Evolutionary conservation across 2,113 vertebrate species (phyloP).

Genomic region (Nanger granti): DNA sequence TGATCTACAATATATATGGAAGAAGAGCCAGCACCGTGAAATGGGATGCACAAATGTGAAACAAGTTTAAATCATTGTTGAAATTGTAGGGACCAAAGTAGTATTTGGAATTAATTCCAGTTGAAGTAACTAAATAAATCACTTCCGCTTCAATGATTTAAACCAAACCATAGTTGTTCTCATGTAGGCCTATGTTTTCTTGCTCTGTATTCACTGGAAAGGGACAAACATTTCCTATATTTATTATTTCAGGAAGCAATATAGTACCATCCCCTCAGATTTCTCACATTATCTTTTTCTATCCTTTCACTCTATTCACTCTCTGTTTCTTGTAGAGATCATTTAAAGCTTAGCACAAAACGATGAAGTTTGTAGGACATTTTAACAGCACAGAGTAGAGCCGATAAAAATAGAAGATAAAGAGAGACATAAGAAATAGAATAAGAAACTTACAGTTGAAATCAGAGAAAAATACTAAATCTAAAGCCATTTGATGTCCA

Average conservation of each 20-base stretch:
- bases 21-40: neutral
- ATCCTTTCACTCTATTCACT: neutral
- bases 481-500: neutral
- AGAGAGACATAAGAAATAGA: neutral
- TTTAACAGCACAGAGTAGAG: neutral
- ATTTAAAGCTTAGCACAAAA: neutral
- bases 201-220: neutral
- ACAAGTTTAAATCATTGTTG: slow-evolving; percentile 28
- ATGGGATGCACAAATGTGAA: slow-evolving; percentile 35
- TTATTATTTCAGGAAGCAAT: slow-evolving; percentile 5
- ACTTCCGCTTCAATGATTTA: slow-evolving; percentile 9
- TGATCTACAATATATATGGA: slow-evolving; percentile 11
- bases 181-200: neutral
- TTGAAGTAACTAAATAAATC: slow-evolving; percentile 40
- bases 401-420: slow-evolving; percentile 4
- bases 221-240: neutral
- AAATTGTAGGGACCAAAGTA: neutral
- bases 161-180: neutral
- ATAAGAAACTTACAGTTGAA: neutral
- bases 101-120: slow-evolving; percentile 18
- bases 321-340: neutral
- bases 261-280: neutral
- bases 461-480: neutral
- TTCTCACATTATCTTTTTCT: neutral
- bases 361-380: neutral